Evolutionary conservation across 2,113 vertebrate species (phyloP).

Genomic region (Rhegmatorhina hoffmannsi): DNA sequence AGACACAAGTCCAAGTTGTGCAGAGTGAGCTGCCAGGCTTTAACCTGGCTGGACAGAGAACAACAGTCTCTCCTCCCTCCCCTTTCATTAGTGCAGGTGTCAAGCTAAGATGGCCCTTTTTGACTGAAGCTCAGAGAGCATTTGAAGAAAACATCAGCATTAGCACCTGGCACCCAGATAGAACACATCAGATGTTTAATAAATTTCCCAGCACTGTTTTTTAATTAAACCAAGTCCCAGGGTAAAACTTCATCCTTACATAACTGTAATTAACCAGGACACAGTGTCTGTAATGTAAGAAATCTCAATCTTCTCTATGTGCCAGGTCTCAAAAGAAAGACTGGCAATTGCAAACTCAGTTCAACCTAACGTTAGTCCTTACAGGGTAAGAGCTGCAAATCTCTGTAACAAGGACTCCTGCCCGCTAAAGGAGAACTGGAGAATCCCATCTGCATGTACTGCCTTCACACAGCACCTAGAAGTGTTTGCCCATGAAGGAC

Average conservation of each 20-base stretch:
- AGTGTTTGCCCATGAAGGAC: not conserved
- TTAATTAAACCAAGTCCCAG: constrained; percentile 67
- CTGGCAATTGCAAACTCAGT: not conserved
- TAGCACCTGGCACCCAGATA: not conserved
- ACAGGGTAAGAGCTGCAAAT: not conserved
- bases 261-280: constrained; percentile 65
- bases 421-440: not conserved
- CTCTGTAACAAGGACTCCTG: not conserved
- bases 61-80: constrained; percentile 13
- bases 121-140: not conserved
- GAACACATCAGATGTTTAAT: constrained; percentile 24
- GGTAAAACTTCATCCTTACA: constrained; percentile 20
- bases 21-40: not conserved
- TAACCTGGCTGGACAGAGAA: not conserved
- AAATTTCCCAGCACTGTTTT: constrained; percentile 18
- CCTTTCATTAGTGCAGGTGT: constrained; percentile 10
- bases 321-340: not conserved
- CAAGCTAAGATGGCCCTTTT: constrained; percentile 7
- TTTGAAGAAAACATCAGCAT: not conserved
- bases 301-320: not conserved
- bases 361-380: not conserved
- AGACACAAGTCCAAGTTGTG: not conserved
- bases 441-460: not conserved
- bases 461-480: not conserved
- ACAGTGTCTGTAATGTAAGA: not conserved